Evolutionary conservation across 2,888 invertebrate species (phyloP), one percentile per base, ranked within the genome.

Genomic region (Cheiracanthium punctorium): DNA sequence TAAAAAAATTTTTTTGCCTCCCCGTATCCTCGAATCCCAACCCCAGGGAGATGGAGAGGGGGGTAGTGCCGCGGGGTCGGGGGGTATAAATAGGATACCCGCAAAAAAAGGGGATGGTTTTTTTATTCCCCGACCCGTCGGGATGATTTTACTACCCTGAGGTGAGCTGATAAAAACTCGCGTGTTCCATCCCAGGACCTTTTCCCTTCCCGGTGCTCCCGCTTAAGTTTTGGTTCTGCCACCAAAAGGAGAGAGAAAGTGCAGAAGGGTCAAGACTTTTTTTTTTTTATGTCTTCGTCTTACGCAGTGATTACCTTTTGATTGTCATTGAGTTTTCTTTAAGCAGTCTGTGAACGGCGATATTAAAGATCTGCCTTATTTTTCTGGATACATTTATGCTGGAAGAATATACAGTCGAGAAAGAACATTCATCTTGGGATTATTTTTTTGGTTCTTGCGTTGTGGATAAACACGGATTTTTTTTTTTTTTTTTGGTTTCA

Each of bases 1-100:
- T 71, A 48, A 73, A n/a, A n/a, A n/a, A n/a, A 64, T 71, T 64
- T 65, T 72, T 82, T 82, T 84, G 41, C 48, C 64, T 48, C 64
- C 74, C 79, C 79, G 73, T 79, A 84, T 84, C 84, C 79, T 79
- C 84, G 84, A 84, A 77, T 84, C 84, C 82, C 73, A 84, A 79
- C 79, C 84, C 84, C 74, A 32, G 79, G 84, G 79, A 72, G 72
- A 72, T 70, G 29, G 20, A 17, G 37, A 29, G 29, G 76, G 82
- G 69, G 79, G 72, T 24, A 64, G 64, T 52, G 70, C 75, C n/a
- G 67, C 17, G 76, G 84, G 84, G 73, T 37, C 67, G 84, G 84
- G 84, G 17, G 52, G 69, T 84, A 84, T 84, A 84, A 43, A 84
- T 74, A 74, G 79, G 73, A 79, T 67, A 79, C 72, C 70, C 71